Base-by-base conservation (phyloP, 2,888 invertebrate species). In the Drosophila atripex region DNA sequence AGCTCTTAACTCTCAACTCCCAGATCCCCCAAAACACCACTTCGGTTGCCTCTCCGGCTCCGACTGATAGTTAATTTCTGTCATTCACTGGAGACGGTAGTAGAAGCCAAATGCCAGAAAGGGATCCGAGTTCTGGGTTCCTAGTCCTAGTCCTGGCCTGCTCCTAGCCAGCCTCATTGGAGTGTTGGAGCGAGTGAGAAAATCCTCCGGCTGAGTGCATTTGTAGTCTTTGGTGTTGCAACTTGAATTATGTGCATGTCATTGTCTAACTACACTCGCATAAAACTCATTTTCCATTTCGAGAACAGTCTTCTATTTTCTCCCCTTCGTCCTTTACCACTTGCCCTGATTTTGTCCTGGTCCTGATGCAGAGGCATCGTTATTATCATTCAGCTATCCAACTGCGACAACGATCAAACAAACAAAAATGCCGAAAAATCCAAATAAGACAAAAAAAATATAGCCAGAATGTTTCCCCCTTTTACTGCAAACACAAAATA, bases 161-260 rank as follows among this genome's bases (percentile, higher is more conserved):
- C 5, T 35, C n/a, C n/a, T 1, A 6, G 35, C 6, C n/a, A n/a
- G n/a, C n/a, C n/a, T n/a, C n/a, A 5, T 6, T n/a, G 12, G 18
- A 16, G 25, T 14, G 39, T 3, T 11, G n/a, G 25, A 25, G 25
- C 7, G 5, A 12, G 54, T 16, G 23, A 11, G 18, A 14, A 18
- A 35, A 63, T 38, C 38, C 66, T 54, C 21, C 52, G 68, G 73
- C 65, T 65, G 71, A 71, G 65, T 82, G 79, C 83, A 78, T 74
- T 80, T 85, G 83, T 78, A 82, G 85, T 66, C 79, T 38, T 63
- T 66, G 65, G 52, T 66, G 66, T 66, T 66, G 65, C 66, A 86
- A 79, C 83, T 83, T 86, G 86, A 82, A 75, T 82, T 82, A 82
- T 82, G 86, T 86, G 86, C 86, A 82, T 86, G 82, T 83, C 82